Evolutionary conservation across 2,888 invertebrate genomes (phyloP).

Genomic region (Agriopis leucophaearia): DNA sequence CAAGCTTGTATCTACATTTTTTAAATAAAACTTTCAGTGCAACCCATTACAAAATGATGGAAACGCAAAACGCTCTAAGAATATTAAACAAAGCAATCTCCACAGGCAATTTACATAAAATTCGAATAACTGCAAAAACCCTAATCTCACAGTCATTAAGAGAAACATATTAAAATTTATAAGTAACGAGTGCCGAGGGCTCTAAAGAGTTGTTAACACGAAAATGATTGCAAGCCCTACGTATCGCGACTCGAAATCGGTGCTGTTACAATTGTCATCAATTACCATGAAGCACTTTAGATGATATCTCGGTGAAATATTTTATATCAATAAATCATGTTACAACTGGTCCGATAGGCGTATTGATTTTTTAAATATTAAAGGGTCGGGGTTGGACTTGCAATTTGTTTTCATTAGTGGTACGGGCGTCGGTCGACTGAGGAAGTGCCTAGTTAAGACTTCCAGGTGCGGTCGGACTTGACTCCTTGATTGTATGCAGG

Average conservation of each 20-base stretch:
- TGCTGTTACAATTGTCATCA: constrained; percentile 76
- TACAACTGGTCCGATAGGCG: constrained; percentile 75
- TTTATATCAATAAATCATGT: constrained; percentile 79
- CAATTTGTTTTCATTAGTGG: constrained; percentile 82
- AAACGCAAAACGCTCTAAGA: constrained; percentile 57
- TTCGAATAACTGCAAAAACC: constrained; percentile 74
- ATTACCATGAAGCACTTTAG: constrained; percentile 81
- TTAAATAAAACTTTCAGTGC: background rate
- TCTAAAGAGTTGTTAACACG: constrained; percentile 82
- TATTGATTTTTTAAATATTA: constrained; percentile 77
- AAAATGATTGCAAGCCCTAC: constrained; percentile 67
- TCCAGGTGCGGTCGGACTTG: constrained; percentile 32
- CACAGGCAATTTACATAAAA: constrained; percentile 70
- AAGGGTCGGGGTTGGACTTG: constrained; percentile 76
- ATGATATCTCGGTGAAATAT: constrained; percentile 82
- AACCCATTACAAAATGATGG: constrained; percentile 52
- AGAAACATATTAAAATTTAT: constrained; percentile 76
- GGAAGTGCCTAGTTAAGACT: constrained; percentile 45
- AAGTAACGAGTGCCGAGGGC: constrained; percentile 52
- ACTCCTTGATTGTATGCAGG: background rate
- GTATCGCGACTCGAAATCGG: constrained; percentile 56
- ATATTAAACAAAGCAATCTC: constrained; percentile 59
- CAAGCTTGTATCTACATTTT: background rate
- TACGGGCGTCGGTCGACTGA: constrained; percentile 17
- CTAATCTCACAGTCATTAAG: constrained; percentile 70